Evolutionary conservation across 2,888 invertebrate species (phyloP).

Genomic region (Xanthorhoe spadicearia): DNA sequence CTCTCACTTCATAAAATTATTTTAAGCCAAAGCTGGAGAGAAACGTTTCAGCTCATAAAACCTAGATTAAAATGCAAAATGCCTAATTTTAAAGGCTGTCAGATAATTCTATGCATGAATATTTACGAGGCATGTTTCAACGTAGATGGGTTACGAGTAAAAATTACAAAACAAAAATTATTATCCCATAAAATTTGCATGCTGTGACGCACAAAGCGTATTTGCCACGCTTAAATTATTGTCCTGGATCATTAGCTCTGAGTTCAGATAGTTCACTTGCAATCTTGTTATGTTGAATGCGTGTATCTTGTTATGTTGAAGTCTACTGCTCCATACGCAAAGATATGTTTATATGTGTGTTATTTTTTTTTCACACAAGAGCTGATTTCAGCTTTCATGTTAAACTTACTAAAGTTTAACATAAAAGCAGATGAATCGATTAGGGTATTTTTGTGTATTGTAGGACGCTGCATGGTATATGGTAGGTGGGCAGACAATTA

Average conservation of each 20-base stretch:
- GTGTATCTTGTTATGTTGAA: too few relatives aligned
- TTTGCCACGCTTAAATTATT: constrained; percentile 43
- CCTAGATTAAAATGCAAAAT: not conserved
- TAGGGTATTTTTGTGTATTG: too few relatives aligned
- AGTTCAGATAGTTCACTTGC: constrained; percentile 22
- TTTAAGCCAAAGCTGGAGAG: not conserved
- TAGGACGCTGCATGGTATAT: too few relatives aligned
- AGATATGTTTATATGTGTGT: too few relatives aligned
- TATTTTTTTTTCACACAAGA: too few relatives aligned
- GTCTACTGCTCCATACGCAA: too few relatives aligned
- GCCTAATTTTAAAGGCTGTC: not conserved
- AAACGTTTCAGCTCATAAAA: not conserved
- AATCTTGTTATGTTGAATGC: not conserved
- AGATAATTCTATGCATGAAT: constrained; percentile 45
- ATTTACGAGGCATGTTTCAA: constrained; percentile 44
- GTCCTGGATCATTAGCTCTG: constrained; percentile 10
- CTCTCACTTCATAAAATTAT: too few relatives aligned
- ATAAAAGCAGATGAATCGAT: too few relatives aligned
- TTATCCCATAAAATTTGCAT: constrained; percentile 61
- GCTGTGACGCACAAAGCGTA: constrained; percentile 50
- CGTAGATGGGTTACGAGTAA: constrained; percentile 49
- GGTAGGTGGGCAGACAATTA: not conserved
- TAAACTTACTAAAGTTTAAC: too few relatives aligned
- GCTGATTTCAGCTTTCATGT: too few relatives aligned
- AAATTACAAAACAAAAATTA: constrained; percentile 57